Evolutionary conservation across 1,140 invertebrate species (phyloP).

Genomic region (Neotoxoptera formosana): DNA sequence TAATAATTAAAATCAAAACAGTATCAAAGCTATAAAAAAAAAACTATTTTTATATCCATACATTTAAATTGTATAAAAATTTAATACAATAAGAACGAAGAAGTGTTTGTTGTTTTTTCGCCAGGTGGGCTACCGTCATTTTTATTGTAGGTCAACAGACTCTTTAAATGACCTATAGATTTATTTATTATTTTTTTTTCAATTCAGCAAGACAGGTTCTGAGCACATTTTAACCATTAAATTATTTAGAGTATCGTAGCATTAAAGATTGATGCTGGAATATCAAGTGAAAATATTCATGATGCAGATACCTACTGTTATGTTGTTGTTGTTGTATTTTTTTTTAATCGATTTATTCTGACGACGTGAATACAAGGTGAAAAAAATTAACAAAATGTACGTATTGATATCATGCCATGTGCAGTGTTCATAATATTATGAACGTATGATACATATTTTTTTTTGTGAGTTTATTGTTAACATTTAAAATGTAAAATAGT

Average conservation of each 20-base stretch:
- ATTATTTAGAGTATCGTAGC: not conserved
- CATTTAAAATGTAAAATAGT: not conserved
- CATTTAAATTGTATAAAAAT: conserved; percentile 22
- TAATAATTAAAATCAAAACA: conserved; percentile 2
- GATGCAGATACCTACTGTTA: not conserved
- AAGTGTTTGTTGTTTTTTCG: conserved; percentile 32
- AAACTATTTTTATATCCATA: not conserved
- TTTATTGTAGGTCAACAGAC: conserved; percentile 31
- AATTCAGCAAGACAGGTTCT: not conserved
- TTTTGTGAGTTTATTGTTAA: not conserved
- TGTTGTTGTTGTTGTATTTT: too few relatives aligned
- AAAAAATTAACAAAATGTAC: not conserved
- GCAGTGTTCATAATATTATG: not conserved
- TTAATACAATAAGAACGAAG: not conserved
- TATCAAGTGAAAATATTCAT: not conserved
- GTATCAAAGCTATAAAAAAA: not conserved
- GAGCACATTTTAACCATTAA: not conserved
- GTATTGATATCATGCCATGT: not conserved
- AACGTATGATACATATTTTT: not conserved
- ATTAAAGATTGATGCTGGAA: not conserved
- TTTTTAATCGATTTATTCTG: not conserved
- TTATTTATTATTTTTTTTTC: not conserved
- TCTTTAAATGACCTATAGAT: conserved; percentile 1
- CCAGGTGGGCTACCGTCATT: conserved; percentile 25
- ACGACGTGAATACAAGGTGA: not conserved